Evolutionary conservation across 2,113 vertebrate species (phyloP).

Genomic region (Rhinopithecus roxellana): DNA sequence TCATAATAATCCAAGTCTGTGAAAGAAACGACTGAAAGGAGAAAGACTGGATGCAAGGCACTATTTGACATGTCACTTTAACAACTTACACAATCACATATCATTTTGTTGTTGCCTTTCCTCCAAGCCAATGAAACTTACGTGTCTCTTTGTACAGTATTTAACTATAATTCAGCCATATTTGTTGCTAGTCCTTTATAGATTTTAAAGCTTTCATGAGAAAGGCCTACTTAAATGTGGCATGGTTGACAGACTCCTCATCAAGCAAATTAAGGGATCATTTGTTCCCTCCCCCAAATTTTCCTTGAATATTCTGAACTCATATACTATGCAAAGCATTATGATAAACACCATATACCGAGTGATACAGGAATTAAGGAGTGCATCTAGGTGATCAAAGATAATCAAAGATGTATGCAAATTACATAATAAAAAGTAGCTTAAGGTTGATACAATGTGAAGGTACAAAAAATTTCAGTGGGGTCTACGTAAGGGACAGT

Average conservation of each 20-base stretch:
- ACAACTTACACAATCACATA: background rate
- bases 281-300: background rate
- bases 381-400: background rate
- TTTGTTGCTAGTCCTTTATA: background rate
- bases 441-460: background rate
- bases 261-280: background rate
- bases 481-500: background rate
- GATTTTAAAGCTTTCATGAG: background rate
- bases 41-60: background rate
- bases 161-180: slow-evolving; percentile 11
- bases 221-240: background rate
- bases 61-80: background rate
- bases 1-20: background rate
- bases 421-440: background rate
- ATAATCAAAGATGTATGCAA: background rate
- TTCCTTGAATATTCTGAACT: slow-evolving; percentile 14
- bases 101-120: background rate
- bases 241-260: background rate
- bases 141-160: background rate
- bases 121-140: slow-evolving; percentile 6
- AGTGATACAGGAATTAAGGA: background rate
- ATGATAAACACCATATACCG: background rate
- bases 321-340: background rate
- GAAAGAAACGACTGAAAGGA: background rate
- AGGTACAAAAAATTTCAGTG: background rate